These are phyloP conservation scores for Propithecus coquereli DNA, from an alignment of 2,113 vertebrate genomes.

Conservation along the genomic window DNA sequence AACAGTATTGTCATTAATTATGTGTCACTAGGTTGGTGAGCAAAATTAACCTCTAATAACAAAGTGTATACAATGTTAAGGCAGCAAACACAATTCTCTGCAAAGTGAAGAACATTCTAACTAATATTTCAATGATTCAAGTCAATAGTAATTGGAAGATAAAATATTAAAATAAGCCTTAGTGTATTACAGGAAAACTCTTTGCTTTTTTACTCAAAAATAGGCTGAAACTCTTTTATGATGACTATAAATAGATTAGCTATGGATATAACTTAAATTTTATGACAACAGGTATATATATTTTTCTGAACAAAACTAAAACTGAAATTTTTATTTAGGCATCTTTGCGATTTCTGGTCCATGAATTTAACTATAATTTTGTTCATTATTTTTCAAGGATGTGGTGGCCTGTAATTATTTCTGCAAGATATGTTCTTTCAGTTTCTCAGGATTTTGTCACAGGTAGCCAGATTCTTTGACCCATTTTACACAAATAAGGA, in stretches of 20 bases:
- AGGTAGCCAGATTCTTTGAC: neutral
- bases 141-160: neutral
- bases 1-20: neutral
- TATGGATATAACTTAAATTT: neutral
- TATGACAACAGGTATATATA: neutral
- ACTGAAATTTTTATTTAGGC: neutral
- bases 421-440: neutral
- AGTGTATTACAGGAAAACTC: neutral
- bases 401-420: neutral
- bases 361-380: neutral
- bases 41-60: neutral
- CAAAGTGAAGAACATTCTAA: neutral
- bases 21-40: neutral
- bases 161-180: neutral
- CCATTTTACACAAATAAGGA: neutral
- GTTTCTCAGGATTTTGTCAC: neutral
- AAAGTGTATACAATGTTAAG: neutral
- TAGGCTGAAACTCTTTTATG: neutral
- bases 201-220: neutral
- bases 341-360: neutral
- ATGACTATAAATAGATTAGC: neutral
- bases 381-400: neutral
- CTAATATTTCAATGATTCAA: neutral
- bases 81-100: neutral
- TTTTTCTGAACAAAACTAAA: neutral